A percentile compares a stretch with the other conserved stretches of the same genome.
phyloP scores from a whole-genome alignment of 2,113 vertebrate species.

The Narcine bancroftii region DNA sequence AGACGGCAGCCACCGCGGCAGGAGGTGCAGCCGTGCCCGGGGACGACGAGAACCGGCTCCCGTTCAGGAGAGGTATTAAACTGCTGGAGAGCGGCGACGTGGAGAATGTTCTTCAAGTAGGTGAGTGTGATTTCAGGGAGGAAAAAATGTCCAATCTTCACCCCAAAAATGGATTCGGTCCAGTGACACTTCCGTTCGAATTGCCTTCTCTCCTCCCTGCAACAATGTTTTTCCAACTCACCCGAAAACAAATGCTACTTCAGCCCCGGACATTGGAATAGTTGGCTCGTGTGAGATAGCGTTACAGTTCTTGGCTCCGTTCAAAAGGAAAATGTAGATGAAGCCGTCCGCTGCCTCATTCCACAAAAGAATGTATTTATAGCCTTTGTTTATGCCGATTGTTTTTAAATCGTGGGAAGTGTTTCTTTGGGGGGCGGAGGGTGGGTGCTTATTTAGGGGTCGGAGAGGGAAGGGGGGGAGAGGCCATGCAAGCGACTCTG shows the following conservation, averaged over 20 bases:
- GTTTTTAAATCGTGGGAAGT: constrained; percentile 29
- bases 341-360: background rate
- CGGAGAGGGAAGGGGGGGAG: background rate
- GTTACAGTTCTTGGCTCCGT: constrained; percentile 10
- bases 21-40: constrained; percentile 59
- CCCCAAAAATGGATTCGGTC: constrained; percentile 35
- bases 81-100: constrained; percentile 89
- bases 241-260: constrained; percentile 11
- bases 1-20: constrained; percentile 54
- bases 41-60: constrained; percentile 52
- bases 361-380: constrained; percentile 34
- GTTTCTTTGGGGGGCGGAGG: background rate
- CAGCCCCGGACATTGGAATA: background rate
- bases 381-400: constrained; percentile 34
- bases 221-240: constrained; percentile 25
- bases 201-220: constrained; percentile 2
- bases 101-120: constrained; percentile 96
- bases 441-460: constrained; percentile 17
- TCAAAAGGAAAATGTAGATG: background rate
- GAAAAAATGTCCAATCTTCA: background rate
- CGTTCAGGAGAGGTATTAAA: constrained; percentile 85
- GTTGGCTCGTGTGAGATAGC: background rate
- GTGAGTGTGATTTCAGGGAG: constrained; percentile 62
- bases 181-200: constrained; percentile 34
- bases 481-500: background rate